phyloP scores from a whole-genome alignment of 2,797 vertebrate genomes.

The Threskiornis aethiopicus region DNA sequence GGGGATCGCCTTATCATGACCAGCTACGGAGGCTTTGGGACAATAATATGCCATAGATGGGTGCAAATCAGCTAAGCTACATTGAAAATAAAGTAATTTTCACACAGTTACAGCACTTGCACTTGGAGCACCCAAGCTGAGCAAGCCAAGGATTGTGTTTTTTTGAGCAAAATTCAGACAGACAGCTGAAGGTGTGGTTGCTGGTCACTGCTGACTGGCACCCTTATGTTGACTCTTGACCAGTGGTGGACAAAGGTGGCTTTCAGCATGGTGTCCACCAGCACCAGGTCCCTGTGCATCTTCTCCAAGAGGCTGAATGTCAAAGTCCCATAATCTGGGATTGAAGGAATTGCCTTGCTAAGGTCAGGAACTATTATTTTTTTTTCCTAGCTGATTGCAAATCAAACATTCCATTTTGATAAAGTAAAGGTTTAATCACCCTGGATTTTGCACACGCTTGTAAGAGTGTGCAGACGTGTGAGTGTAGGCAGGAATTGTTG shows the following conservation, averaged over 20 bases:
- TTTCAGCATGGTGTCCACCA: not conserved
- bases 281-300: not conserved
- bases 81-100: not conserved
- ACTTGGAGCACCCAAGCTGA: not conserved
- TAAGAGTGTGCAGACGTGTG: not conserved
- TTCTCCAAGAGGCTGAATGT: not conserved
- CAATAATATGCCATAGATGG: not conserved
- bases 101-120: not conserved
- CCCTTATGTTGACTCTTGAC: not conserved
- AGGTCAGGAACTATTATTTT: not conserved
- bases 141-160: not conserved
- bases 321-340: not conserved
- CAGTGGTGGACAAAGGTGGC: not conserved
- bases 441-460: not conserved
- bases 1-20: not conserved
- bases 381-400: not conserved
- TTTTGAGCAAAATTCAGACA: not conserved
- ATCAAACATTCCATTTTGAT: not conserved
- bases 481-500: not conserved
- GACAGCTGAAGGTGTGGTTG: not conserved
- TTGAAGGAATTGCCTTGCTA: not conserved
- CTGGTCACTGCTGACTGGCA: not conserved
- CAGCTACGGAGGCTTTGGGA: not conserved
- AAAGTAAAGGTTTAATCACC: slow-evolving; percentile 4
- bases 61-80: not conserved